Percentiles rank a stretch among this genome's conserved stretches.
These are phyloP conservation scores for Amblyornis subalaris DNA, from an alignment of 2,113 vertebrate species.

Conservation along the genomic window DNA sequence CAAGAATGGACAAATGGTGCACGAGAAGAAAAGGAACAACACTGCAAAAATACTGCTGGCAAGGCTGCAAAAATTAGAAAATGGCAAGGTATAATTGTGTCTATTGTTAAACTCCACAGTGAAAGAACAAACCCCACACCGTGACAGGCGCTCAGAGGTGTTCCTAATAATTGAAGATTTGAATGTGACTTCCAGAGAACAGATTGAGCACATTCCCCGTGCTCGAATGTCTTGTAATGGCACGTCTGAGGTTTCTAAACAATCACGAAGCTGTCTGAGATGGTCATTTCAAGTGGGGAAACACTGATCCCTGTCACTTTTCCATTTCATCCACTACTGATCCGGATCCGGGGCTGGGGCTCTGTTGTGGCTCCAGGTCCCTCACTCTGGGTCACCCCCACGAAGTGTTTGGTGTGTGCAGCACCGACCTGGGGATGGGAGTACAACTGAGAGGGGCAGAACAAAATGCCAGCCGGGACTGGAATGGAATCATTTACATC, in stretches of 20 bases:
- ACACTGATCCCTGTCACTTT: background rate
- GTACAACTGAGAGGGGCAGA: background rate
- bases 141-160: background rate
- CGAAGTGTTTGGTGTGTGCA: background rate
- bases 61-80: background rate
- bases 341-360: background rate
- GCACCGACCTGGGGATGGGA: background rate
- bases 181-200: background rate
- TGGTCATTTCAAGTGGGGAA: background rate
- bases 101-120: background rate
- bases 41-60: background rate
- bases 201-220: background rate
- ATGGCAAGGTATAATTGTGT: background rate
- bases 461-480: background rate
- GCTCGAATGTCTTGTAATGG: background rate
- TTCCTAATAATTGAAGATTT: background rate
- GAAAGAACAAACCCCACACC: background rate
- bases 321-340: conserved; percentile 34
- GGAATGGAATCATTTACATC: background rate
- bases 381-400: background rate
- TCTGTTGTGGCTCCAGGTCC: background rate
- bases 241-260: background rate
- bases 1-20: background rate
- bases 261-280: background rate
- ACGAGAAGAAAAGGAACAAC: background rate